A percentile compares a stretch with the other conserved stretches of the same genome.
phyloP scores from a whole-genome alignment of 2,888 invertebrate genomes.

The Hemistola chrysoprasaria region DNA sequence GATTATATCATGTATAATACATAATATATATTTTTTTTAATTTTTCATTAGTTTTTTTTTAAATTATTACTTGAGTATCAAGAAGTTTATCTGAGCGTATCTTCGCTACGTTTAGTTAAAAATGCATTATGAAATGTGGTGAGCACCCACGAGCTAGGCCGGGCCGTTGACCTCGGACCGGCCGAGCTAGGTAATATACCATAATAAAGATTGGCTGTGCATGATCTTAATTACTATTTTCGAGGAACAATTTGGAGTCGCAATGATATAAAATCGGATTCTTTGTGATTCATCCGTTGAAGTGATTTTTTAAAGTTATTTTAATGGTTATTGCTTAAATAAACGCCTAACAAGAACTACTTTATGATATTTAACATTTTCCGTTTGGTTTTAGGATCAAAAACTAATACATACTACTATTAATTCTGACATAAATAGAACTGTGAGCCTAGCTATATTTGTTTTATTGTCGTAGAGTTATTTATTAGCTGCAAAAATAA shows the following conservation, averaged over 20 bases:
- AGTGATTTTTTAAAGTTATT: constrained; percentile 26
- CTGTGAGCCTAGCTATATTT: too few species aligned
- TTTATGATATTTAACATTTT: constrained; percentile 25
- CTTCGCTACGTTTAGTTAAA: constrained; percentile 33
- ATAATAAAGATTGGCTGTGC: constrained; percentile 52
- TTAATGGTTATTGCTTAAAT: constrained; percentile 29
- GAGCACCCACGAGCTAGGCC: constrained; percentile 23
- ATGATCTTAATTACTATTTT: constrained; percentile 64
- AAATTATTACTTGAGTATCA: constrained; percentile 25
- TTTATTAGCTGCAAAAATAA: too few species aligned
- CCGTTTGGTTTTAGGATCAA: constrained; percentile 9
- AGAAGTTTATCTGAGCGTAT: constrained; percentile 25
- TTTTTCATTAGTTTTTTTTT: constrained; percentile 28
- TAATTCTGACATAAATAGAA: too few species aligned
- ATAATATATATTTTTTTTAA: too few species aligned
- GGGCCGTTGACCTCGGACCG: constrained; percentile 37
- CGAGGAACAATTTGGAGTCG: constrained; percentile 39
- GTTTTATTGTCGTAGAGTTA: too few species aligned
- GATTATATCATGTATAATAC: too few species aligned
- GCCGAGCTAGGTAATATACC: constrained; percentile 40
- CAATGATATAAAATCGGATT: constrained; percentile 31
- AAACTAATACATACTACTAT: too few species aligned
- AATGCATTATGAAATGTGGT: constrained; percentile 39
- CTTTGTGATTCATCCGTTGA: constrained; percentile 33
- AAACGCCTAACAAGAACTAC: constrained; percentile 27